Evolutionary conservation across 2,888 invertebrate species (phyloP).

Genomic region (Dynastes maya): DNA sequence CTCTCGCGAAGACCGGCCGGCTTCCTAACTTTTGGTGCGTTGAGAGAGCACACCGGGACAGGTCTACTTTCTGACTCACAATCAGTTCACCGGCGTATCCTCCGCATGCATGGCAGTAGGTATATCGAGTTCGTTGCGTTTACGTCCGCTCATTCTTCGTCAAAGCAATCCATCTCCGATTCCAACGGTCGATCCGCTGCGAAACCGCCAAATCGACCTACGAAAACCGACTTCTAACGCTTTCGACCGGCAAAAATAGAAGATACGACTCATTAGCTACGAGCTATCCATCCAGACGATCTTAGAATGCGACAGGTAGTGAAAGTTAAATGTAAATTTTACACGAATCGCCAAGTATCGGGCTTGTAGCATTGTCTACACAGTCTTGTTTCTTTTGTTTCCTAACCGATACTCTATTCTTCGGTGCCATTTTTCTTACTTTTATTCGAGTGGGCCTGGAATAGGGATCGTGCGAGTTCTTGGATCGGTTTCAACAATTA

Average conservation of each 20-base stretch:
- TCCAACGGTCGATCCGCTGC: constrained; percentile 7
- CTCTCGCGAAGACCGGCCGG: constrained; percentile 35
- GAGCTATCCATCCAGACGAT: constrained; percentile 3
- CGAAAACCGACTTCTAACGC: neutral
- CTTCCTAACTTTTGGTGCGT: constrained; percentile 33
- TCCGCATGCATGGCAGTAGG: constrained; percentile 6
- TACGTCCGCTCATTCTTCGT: constrained; percentile 9
- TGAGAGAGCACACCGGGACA: constrained; percentile 21
- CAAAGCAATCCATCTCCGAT: neutral
- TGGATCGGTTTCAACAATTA: constrained; percentile 27
- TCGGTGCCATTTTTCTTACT: constrained; percentile 4
- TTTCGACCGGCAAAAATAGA: neutral
- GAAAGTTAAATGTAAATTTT: constrained; percentile 39
- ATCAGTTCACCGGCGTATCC: constrained; percentile 34
- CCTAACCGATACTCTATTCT: neutral
- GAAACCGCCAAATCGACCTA: neutral
- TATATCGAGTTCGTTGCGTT: constrained; percentile 6
- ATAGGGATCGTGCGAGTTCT: neutral
- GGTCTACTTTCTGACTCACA: constrained; percentile 36
- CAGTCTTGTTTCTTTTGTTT: constrained; percentile 31
- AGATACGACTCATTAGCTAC: constrained; percentile 27
- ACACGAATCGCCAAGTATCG: neutral
- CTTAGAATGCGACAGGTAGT: constrained; percentile 11
- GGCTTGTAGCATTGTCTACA: neutral
- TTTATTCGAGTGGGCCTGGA: neutral